A percentile compares a stretch with the other conserved stretches of the same genome.
Conservation (phyloP, 1,140 invertebrate species). For the Atta cephalotes region DNA sequence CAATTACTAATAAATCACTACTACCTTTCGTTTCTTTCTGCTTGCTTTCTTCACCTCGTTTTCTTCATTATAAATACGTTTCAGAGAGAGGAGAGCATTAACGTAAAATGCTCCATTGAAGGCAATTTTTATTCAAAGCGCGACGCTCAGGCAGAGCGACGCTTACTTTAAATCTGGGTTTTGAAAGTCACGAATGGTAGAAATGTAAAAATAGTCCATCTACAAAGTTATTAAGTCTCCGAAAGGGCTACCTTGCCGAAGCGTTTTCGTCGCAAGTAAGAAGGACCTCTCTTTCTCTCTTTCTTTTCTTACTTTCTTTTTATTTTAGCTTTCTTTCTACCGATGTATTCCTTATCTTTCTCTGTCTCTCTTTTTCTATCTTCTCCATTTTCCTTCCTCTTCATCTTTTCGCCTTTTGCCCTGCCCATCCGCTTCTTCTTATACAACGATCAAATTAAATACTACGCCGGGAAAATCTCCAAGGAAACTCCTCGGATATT, state of each 20-base stretch:
- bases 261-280: conserved; percentile 48
- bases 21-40: neutral
- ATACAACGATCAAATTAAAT: conserved; percentile 79
- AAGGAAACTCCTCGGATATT: conserved; percentile 69
- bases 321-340: conserved; percentile 34
- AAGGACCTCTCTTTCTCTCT: conserved; percentile 6
- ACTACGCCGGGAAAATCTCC: conserved; percentile 72
- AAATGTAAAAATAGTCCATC: conserved; percentile 83
- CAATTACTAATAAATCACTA: conserved; percentile 66
- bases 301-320: conserved; percentile 15
- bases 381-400: conserved; percentile 65
- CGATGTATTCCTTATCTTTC: conserved; percentile 35
- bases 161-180: conserved; percentile 82
- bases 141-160: conserved; percentile 76
- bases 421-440: conserved; percentile 66
- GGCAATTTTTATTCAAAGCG: conserved; percentile 86
- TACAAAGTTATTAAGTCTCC: conserved; percentile 81
- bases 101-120: conserved; percentile 84
- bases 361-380: neutral
- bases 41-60: conserved; percentile 23
- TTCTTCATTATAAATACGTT: conserved; percentile 47
- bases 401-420: conserved; percentile 53
- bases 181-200: conserved; percentile 82
- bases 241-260: conserved; percentile 67
- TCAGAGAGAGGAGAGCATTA: conserved; percentile 70